Evolutionary conservation across 2,797 vertebrate genomes (phyloP).

Genomic region (Peromyscus nudipes): DNA sequence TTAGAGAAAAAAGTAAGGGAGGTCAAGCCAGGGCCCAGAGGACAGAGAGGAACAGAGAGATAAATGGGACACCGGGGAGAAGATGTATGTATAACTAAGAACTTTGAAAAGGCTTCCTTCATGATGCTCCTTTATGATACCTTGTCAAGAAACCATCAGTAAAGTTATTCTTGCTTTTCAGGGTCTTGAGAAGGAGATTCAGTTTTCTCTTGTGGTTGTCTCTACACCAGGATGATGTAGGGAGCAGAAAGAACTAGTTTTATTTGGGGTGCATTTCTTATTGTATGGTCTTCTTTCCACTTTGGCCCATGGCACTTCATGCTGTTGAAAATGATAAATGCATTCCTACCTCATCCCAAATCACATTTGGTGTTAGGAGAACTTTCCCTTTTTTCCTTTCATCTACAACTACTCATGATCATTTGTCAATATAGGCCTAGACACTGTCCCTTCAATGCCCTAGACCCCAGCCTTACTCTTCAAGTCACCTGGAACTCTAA

Average conservation of each 20-base stretch:
- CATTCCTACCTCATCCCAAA: neutral
- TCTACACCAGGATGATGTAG: neutral
- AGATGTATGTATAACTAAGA: neutral
- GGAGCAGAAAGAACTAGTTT: neutral
- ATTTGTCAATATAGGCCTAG: neutral
- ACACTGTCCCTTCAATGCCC: neutral
- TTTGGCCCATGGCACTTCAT: neutral
- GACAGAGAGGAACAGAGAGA: neutral
- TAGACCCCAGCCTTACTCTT: neutral
- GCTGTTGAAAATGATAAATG: constrained; percentile 23
- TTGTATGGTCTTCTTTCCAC: neutral
- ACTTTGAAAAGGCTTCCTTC: neutral
- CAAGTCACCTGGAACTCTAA: neutral
- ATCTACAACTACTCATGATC: neutral
- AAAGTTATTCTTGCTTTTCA: neutral
- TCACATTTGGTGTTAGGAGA: neutral
- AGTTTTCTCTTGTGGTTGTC: constrained; percentile 18
- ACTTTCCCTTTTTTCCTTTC: neutral
- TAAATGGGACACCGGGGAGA: neutral
- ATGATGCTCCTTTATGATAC: neutral
- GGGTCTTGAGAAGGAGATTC: neutral
- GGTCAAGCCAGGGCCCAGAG: neutral
- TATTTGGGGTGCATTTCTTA: neutral
- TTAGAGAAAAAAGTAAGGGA: neutral
- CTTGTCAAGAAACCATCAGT: neutral